Evolutionary conservation across 2,113 vertebrate species (phyloP).

Genomic region (Edolisoma coerulescens): DNA sequence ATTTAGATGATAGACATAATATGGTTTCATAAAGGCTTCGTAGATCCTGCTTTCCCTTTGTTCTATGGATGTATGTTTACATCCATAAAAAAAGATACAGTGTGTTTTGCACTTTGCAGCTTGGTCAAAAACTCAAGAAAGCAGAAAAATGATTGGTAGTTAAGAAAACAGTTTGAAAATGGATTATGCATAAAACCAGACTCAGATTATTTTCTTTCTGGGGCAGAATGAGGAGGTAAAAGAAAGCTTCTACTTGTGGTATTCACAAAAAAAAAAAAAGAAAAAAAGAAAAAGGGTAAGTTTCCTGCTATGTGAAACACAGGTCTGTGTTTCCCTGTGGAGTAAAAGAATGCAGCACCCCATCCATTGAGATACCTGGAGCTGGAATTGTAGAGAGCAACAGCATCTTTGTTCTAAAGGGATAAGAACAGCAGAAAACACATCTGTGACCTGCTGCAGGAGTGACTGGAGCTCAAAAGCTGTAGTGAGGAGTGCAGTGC

Average conservation of each 20-base stretch:
- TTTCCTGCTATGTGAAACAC: not conserved
- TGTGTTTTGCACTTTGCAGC: not conserved
- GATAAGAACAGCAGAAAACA: not conserved
- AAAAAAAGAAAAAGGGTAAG: not conserved
- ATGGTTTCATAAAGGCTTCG: not conserved
- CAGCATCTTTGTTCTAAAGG: not conserved
- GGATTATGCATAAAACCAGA: not conserved
- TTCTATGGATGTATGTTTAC: not conserved
- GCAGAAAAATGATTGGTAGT: not conserved
- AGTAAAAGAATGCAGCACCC: not conserved
- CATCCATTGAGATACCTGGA: not conserved
- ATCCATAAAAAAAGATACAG: not conserved
- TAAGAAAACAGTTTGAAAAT: not conserved
- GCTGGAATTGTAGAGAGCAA: not conserved
- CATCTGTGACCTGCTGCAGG: not conserved
- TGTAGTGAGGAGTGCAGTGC: not conserved
- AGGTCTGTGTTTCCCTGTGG: not conserved
- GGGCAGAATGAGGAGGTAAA: not conserved
- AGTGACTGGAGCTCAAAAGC: not conserved
- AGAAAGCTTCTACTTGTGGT: not conserved
- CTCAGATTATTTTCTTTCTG: not conserved
- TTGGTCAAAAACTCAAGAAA: not conserved
- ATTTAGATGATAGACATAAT: not conserved
- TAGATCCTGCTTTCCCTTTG: not conserved
- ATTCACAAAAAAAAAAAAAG: not conserved